Percentiles rank a stretch among this genome's conserved stretches.
phyloP scores from a whole-genome alignment of 2,113 vertebrate species.

The Boulengeromyrus knoepffleri region DNA sequence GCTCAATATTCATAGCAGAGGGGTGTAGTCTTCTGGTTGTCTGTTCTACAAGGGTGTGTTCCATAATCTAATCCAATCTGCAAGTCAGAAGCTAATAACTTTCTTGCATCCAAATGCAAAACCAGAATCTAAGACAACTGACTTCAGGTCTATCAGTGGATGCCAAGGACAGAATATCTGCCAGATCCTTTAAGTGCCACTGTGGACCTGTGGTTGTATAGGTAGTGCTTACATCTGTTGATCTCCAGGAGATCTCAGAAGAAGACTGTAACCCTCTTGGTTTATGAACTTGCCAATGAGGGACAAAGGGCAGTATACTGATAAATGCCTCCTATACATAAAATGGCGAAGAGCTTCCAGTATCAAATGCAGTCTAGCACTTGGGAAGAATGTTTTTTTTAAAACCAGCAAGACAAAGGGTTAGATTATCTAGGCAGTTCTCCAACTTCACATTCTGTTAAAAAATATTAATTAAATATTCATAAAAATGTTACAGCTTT shows the following conservation, averaged over 20 bases:
- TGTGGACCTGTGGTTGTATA: background rate
- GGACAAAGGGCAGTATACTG: background rate
- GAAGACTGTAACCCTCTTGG: conserved; percentile 72
- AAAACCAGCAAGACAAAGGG: background rate
- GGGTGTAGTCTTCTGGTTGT: background rate
- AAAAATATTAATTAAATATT: background rate
- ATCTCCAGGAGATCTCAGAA: conserved; percentile 73
- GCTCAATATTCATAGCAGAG: background rate
- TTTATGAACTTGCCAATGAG: conserved; percentile 68
- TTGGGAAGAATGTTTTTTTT: background rate
- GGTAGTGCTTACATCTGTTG: conserved; percentile 63
- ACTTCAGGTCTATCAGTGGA: conserved; percentile 64
- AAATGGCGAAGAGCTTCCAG: background rate
- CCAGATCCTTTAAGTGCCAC: background rate
- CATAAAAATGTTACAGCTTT: background rate
- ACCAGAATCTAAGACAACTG: conserved; percentile 53
- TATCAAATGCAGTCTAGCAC: background rate
- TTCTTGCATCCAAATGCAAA: conserved; percentile 54
- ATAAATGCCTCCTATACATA: background rate
- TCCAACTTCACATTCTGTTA: background rate
- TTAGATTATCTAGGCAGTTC: background rate
- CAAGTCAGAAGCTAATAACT: conserved; percentile 45
- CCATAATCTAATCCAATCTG: conserved; percentile 44
- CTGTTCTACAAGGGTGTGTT: conserved; percentile 32
- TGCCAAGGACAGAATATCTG: conserved; percentile 26